A percentile compares a stretch with the other conserved stretches of the same genome.
These are phyloP conservation scores for Athripsodes cinereus DNA, from an alignment of 2,888 invertebrate genomes.

Conservation along the genomic window DNA sequence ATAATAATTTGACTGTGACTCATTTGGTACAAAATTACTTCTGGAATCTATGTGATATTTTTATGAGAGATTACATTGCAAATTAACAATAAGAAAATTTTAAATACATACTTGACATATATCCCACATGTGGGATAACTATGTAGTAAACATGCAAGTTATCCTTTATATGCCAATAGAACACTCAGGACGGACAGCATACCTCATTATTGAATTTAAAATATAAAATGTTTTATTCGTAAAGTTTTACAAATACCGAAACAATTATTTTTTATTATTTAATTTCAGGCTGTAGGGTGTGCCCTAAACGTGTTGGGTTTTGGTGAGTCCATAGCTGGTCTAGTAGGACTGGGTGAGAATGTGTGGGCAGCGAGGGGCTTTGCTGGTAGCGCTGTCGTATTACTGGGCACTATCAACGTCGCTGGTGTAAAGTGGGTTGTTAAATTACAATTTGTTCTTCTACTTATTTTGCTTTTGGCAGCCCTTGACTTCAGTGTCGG, in stretches of 20 bases:
- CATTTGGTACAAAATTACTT: no score
- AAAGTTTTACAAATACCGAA: neutral
- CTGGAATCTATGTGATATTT: no score
- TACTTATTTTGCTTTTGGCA: constrained; percentile 80
- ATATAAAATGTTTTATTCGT: no score
- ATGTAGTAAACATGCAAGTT: no score
- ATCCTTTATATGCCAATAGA: no score
- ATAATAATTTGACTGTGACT: no score
- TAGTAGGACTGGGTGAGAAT: constrained; percentile 65
- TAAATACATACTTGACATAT: no score
- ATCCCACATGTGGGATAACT: no score
- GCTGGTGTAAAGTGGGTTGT: constrained; percentile 98
- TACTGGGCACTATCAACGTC: constrained; percentile 85
- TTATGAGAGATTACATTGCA: no score
- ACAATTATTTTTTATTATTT: neutral
- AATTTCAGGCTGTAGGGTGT: constrained; percentile 85
- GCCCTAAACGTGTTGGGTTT: constrained; percentile 95
- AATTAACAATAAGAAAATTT: no score
- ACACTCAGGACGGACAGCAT: no score
- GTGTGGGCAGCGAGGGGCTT: constrained; percentile 82
- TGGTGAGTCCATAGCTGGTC: constrained; percentile 89
- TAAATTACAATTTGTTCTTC: constrained; percentile 84
- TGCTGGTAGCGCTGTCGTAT: constrained; percentile 78
- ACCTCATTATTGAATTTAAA: no score
- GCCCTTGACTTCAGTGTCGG: constrained; percentile 93